Base-by-base conservation (phyloP, 2,888 invertebrate species). In the Cheilosia scutellata region DNA sequence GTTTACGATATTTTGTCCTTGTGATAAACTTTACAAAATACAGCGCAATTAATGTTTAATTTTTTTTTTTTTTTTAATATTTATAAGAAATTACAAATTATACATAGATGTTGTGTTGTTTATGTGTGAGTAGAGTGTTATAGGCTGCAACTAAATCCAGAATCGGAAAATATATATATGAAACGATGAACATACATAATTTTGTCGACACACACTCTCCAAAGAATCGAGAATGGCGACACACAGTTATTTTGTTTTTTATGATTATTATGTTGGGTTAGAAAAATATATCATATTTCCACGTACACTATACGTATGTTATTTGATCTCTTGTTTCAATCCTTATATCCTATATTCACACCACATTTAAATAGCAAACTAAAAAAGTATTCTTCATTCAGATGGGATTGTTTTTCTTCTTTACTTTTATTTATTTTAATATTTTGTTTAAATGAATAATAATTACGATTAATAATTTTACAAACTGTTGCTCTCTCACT, bases 281-380 rank as follows among this genome's bases (percentile, higher is more conserved):
- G 80, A 86, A 86, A 82, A 86, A 86, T 86, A 86, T 72, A 62
- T 65, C 4, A n/a, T 58, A 55, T 72, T 63, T 60, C 16, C 25
- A 16, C 57, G 29, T 29, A 51, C 51, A 16, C 47, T 47, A 72
- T 65, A 65, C 31, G 20, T n/a, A 49, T 53, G 40, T 31, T 9
- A 37, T 42, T 65, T 68, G 60, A 42, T 65, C 9, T 31, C 68
- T 60, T 60, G 33, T 65, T 37, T 31, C 4, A 53, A 60, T 66
- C 31, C 82, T 86, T 86, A 86, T 16, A 72, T 77, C 20, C 82
- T 86, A 86, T 77, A 77, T 77, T 77, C 86, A 86, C 86, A 82
- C 86, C 82, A 68, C 66, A 76, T 80, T 79, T 66, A 70, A 75
- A 76, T 68, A 51, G 75, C 79, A 51, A 51, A 20, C 7, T 51